These are phyloP conservation scores for Nettapus auritus DNA, from an alignment of 2,113 vertebrate species.

Conservation along the genomic window DNA sequence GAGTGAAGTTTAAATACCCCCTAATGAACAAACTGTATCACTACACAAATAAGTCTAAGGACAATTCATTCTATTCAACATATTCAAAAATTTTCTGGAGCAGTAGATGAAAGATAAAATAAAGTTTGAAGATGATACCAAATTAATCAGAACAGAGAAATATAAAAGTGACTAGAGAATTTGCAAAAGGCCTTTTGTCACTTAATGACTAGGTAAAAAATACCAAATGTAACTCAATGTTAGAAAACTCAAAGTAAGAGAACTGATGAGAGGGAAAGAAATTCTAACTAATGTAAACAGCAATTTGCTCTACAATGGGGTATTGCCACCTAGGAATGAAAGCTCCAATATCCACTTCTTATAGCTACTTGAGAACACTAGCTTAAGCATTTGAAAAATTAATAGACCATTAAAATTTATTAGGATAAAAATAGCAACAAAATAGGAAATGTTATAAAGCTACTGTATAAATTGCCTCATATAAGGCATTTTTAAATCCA, in stretches of 20 bases:
- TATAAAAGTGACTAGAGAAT: not conserved
- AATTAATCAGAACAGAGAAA: not conserved
- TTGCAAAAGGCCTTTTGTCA: not conserved
- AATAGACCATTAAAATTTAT: not conserved
- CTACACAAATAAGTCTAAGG: not conserved
- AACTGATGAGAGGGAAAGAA: not conserved
- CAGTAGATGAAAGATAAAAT: not conserved
- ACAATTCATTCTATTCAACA: not conserved
- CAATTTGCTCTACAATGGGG: not conserved
- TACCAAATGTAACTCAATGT: not conserved
- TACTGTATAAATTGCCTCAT: not conserved
- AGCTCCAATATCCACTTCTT: not conserved
- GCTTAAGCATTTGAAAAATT: not conserved
- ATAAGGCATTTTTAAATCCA: not conserved
- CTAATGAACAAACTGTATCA: not conserved
- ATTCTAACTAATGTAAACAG: not conserved
- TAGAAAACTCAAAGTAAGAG: not conserved
- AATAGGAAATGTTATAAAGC: not conserved
- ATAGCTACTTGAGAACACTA: not conserved
- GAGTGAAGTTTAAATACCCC: not conserved
- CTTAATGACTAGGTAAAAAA: not conserved
- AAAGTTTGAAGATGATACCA: not conserved
- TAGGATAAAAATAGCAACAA: not conserved
- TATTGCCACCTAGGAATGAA: not conserved
- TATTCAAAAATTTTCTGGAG: not conserved